Evolutionary conservation across 2,797 vertebrate species (phyloP), one percentile per base, ranked within the genome.

Genomic region (Ctenochaetus hawaiiensis): DNA sequence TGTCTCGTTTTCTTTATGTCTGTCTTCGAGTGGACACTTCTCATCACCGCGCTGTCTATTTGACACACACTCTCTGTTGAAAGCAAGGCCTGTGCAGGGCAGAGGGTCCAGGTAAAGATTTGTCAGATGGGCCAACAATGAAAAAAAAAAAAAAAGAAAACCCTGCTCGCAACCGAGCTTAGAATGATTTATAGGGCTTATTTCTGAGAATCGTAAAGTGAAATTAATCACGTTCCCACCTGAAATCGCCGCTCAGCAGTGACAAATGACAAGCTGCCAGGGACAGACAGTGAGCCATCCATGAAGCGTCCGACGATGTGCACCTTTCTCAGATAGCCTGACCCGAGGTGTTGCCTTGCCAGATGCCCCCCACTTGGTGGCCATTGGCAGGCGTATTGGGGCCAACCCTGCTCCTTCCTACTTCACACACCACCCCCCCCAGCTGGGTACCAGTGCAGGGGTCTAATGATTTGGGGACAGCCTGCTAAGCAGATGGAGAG

Each of bases 151-250:
- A 30, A 30, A 30, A 30, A 30, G 5, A 30, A 30, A 92, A 91
- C 85, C 67, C 85, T 81, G 82, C 81, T 71, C 90, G 80, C 89
- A 79, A 80, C 90, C 30, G 67, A 88, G 94, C 88, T 93, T 91
- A 83, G 88, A 83, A 94, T 96, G 95, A 96, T 96, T 96, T 96
- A 96, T 96, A 93, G 94, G 88, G 88, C 95, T 95, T 96, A 95
- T 96, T 96, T 96, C 95, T 95, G 92, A 95, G 95, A 94, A 94
- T 94, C 93, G 94, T 95, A 95, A 96, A 95, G 94, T 91, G 89
- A 95, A 95, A 96, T 96, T 95, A 95, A 96, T 96, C 95, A 95
- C 86, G 83, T 85, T 94, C 95, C 91, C 94, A 95, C 93, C 94
- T 96, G 95, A 95, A 93, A 93, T 86, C 68, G 69, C 91, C 94